These are phyloP conservation scores for Caenorhabditis sp. DNA, from an alignment of 2,888 invertebrate species.

Conservation along the genomic window DNA sequence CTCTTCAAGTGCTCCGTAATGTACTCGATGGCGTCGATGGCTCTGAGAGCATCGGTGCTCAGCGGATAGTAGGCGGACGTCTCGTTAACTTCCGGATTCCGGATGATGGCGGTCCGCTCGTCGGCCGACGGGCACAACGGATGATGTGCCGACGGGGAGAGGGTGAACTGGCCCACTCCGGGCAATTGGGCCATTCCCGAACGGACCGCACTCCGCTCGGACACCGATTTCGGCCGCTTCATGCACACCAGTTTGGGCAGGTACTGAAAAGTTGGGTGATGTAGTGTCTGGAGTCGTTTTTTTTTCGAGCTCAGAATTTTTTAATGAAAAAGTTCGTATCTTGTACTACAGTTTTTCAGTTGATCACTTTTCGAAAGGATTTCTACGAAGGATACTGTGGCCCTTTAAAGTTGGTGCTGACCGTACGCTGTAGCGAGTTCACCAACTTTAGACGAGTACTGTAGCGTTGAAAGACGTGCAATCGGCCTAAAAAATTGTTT, in stretches of 20 bases:
- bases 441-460: no score
- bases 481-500: no score
- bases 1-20: constrained; percentile 76
- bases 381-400: no score
- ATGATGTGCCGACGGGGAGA: constrained; percentile 73
- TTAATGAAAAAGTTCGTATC: no score
- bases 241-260: constrained; percentile 85
- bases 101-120: constrained; percentile 26
- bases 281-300: neutral
- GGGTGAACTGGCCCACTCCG: constrained; percentile 74
- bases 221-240: constrained; percentile 86
- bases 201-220: constrained; percentile 80
- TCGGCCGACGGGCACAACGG: constrained; percentile 67
- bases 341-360: no score
- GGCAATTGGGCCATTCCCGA: constrained; percentile 60
- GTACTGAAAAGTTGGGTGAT: constrained; percentile 47
- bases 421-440: no score
- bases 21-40: constrained; percentile 74
- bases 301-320: neutral
- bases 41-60: constrained; percentile 60
- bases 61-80: constrained; percentile 64
- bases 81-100: constrained; percentile 38
- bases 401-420: no score
- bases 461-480: no score
- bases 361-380: no score